Evolutionary conservation across 1,140 invertebrate species (phyloP).

Genomic region (Acarapis woodi): DNA sequence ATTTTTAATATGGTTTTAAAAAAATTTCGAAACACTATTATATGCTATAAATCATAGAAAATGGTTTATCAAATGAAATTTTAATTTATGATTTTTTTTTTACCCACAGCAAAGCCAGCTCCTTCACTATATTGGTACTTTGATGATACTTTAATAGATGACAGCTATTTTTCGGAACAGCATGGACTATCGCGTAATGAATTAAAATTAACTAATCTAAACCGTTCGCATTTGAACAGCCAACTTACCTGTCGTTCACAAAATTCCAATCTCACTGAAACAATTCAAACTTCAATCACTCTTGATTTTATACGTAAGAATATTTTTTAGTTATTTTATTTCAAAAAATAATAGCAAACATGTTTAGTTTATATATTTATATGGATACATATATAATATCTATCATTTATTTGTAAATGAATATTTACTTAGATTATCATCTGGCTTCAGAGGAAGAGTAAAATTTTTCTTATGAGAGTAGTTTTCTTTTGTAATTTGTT

Average conservation of each 20-base stretch:
- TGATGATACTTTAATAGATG: slow-evolving; percentile 12
- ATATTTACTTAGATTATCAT: too few species aligned
- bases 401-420: too few species aligned
- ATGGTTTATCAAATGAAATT: background rate
- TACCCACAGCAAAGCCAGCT: slow-evolving; percentile 12
- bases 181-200: slow-evolving; percentile 19
- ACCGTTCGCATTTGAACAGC: slow-evolving; percentile 39
- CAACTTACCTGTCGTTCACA: slow-evolving; percentile 53
- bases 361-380: too few species aligned
- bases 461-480: too few species aligned
- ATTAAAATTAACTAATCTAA: slow-evolving; percentile 35
- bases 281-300: slow-evolving; percentile 13
- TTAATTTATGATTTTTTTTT: background rate
- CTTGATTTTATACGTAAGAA: slow-evolving; percentile 17
- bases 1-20: too few species aligned
- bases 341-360: too few species aligned
- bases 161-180: slow-evolving; percentile 11
- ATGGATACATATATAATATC: too few species aligned
- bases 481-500: too few species aligned
- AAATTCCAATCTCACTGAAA: slow-evolving; percentile 39
- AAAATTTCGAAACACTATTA: too few species aligned
- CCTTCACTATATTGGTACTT: slow-evolving; percentile 15
- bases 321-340: too few species aligned
- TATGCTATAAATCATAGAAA: too few species aligned
- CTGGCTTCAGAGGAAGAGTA: too few species aligned